Percentiles rank a stretch among this genome's conserved stretches.
Evolutionary conservation across 2,888 invertebrate species (phyloP).

Genomic region (Chymomyza amoena): DNA sequence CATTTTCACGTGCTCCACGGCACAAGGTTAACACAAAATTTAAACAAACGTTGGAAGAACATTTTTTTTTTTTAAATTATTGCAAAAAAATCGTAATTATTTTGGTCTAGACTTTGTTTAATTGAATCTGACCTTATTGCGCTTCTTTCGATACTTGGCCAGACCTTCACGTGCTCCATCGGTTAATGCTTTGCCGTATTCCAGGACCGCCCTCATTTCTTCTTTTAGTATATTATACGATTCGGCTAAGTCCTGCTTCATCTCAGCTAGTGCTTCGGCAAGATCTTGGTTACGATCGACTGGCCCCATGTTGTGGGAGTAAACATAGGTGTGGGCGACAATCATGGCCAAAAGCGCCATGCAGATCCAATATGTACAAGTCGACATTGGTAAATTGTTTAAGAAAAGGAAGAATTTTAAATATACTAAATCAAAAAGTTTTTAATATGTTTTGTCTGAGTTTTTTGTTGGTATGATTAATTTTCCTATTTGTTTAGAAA

Average conservation of each 20-base stretch:
- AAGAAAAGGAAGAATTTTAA: not conserved
- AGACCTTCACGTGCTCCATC: slow-evolving; percentile 3
- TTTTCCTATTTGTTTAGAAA: too few species aligned
- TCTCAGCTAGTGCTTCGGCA: not conserved
- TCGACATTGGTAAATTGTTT: slow-evolving; percentile 4
- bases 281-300: not conserved
- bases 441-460: too few species aligned
- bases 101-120: not conserved
- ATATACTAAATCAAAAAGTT: not conserved
- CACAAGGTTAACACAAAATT: not conserved
- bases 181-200: not conserved
- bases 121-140: not conserved
- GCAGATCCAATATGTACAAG: slow-evolving; percentile 28
- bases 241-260: not conserved
- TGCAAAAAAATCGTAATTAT: not conserved
- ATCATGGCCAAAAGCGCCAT: slow-evolving; percentile 16
- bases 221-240: not conserved
- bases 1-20: not conserved
- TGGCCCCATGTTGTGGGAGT: not conserved
- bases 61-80: not conserved
- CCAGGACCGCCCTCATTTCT: slow-evolving; percentile 17
- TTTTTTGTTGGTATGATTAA: too few species aligned
- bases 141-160: not conserved
- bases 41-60: not conserved
- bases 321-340: slow-evolving; percentile 27